These are phyloP conservation scores for Parthenolecanium corni DNA, from an alignment of 2,888 invertebrate genomes.

Conservation along the genomic window DNA sequence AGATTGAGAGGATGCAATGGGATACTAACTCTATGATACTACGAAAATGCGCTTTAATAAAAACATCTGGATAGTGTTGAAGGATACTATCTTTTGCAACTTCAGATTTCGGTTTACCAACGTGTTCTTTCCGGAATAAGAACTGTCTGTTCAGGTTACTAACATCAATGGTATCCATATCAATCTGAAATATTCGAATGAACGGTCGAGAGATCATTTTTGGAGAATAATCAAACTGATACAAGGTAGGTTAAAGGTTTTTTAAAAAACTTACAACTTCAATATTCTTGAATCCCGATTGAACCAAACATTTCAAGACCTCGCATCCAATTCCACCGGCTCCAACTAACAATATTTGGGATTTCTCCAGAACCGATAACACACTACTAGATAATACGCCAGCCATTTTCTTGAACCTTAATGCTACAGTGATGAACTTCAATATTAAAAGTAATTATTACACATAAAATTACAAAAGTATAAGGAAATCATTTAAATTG, in stretches of 20 bases:
- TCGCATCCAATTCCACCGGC: slow-evolving; percentile 99
- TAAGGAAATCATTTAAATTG: no score
- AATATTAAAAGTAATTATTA: no score
- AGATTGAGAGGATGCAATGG: neutral
- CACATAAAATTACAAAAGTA: no score
- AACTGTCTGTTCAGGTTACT: slow-evolving; percentile 98
- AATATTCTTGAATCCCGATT: slow-evolving; percentile 85
- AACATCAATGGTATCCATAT: slow-evolving; percentile 98
- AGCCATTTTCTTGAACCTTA: slow-evolving; percentile 39
- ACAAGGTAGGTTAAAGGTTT: neutral
- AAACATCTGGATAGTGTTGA: slow-evolving; percentile 74
- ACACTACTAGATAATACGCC: slow-evolving; percentile 55
- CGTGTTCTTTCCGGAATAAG: slow-evolving; percentile 95
- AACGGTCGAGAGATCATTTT: no score
- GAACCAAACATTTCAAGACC: slow-evolving; percentile 88
- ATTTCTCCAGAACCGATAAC: slow-evolving; percentile 52
- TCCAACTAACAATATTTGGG: slow-evolving; percentile 78
- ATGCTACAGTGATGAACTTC: no score
- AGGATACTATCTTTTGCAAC: slow-evolving; percentile 84
- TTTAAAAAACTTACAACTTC: slow-evolving; percentile 65
- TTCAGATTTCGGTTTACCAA: slow-evolving; percentile 90
- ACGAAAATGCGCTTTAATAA: slow-evolving; percentile 82
- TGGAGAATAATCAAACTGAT: neutral
- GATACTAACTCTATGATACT: slow-evolving; percentile 70
- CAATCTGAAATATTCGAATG: slow-evolving; percentile 60